phyloP scores from a whole-genome alignment of 2,113 vertebrate genomes.

The Stictonetta naevosa region DNA sequence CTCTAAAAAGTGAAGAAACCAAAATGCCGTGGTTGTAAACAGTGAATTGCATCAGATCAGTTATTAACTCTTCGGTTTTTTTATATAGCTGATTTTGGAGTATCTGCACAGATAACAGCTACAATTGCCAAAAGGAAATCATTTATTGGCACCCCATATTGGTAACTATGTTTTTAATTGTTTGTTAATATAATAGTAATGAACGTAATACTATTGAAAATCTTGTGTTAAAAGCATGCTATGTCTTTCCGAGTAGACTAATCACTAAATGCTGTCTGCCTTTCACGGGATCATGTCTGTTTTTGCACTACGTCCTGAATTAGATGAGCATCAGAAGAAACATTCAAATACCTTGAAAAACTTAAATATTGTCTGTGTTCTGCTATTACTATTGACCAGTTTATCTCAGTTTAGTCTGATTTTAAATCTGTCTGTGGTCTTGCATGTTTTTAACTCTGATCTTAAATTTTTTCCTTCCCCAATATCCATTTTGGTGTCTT shows the following conservation, averaged over 20 bases:
- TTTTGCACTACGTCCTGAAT: not conserved
- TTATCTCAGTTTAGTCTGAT: not conserved
- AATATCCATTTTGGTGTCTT: not conserved
- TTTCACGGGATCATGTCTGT: not conserved
- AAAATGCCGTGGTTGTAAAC: not conserved
- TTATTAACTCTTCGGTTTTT: constrained; percentile 33
- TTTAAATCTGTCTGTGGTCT: not conserved
- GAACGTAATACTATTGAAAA: not conserved
- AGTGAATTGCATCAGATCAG: not conserved
- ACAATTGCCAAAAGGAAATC: constrained; percentile 98
- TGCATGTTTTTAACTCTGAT: not conserved
- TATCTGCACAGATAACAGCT: constrained; percentile 98
- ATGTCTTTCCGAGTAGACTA: not conserved
- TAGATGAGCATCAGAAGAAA: not conserved
- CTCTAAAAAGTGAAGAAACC: not conserved
- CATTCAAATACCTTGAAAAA: not conserved
- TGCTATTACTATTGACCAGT: not conserved
- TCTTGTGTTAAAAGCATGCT: not conserved
- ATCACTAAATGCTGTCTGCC: not conserved
- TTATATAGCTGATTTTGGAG: constrained; percentile 93
- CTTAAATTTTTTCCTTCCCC: not conserved
- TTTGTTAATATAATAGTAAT: not conserved
- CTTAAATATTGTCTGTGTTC: not conserved
- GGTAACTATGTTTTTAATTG: constrained; percentile 82
- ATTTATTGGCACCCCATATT: constrained; percentile 99